Conservation (phyloP, 2,113 vertebrate species). For the Pollachius pollachius region DNA sequence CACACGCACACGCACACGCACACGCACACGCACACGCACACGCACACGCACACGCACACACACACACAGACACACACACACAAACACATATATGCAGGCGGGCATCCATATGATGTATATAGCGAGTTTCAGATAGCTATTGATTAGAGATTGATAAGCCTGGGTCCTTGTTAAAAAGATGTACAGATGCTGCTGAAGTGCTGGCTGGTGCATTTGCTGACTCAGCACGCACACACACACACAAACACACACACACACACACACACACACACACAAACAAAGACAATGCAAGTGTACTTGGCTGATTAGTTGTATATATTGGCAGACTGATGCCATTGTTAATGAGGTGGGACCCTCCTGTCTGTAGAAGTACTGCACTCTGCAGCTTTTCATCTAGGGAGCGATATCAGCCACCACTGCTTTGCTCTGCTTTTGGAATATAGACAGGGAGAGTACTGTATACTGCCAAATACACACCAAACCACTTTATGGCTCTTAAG, state of each 20-base stretch:
- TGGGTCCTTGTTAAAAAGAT: conserved; percentile 67
- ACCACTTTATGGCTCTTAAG: no score
- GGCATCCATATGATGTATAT: conserved; percentile 7
- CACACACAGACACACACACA: neutral
- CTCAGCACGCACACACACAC: conserved; percentile 36
- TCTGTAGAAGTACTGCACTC: conserved; percentile 42
- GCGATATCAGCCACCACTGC: neutral
- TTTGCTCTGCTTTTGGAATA: no score
- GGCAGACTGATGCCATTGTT: conserved; percentile 51
- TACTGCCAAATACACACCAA: no score
- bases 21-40: conserved; percentile 2
- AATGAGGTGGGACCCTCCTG: conserved; percentile 54
- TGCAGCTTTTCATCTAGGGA: conserved; percentile 35
- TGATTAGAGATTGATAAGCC: conserved; percentile 67
- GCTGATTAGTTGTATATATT: conserved; percentile 55
- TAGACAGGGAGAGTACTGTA: no score
- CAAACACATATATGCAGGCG: conserved; percentile 6
- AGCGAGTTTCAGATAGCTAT: conserved; percentile 56
- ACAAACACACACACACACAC: conserved; percentile 1
- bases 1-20: neutral
- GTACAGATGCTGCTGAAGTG: conserved; percentile 54
- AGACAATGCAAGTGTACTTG: neutral
- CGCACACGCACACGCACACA: neutral
- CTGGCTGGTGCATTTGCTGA: conserved; percentile 65
- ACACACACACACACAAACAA: conserved; percentile 13